Percentiles rank a stretch among this genome's conserved stretches.
phyloP scores from a whole-genome alignment of 1,140 invertebrate genomes.

The Heliconius eleuchia region DNA sequence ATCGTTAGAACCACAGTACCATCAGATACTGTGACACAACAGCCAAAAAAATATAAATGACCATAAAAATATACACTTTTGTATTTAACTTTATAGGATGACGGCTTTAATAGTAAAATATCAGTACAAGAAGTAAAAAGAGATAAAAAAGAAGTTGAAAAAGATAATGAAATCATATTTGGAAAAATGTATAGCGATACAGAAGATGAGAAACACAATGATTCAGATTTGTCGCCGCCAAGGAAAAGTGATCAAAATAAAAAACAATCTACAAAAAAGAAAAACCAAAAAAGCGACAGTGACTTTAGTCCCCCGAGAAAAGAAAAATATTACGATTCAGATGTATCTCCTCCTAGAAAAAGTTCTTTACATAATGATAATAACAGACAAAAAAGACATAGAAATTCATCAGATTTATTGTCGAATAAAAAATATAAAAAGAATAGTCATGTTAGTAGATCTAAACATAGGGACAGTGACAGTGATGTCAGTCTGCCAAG shows the following conservation, averaged over 20 bases:
- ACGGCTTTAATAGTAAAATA: constrained; percentile 75
- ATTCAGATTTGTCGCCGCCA: constrained; percentile 61
- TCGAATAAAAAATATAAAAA: constrained; percentile 30
- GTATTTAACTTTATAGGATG: constrained; percentile 63
- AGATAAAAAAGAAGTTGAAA: constrained; percentile 61
- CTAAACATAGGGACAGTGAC: constrained; percentile 40
- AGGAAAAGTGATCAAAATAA: constrained; percentile 47
- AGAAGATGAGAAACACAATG: constrained; percentile 68
- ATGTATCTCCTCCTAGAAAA: constrained; percentile 62
- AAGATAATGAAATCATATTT: constrained; percentile 72
- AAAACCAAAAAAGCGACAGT: constrained; percentile 55
- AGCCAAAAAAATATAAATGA: too few relatives aligned
- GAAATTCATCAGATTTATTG: constrained; percentile 50
- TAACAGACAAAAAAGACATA: neutral
- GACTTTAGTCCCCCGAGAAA: constrained; percentile 51
- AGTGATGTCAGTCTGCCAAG: constrained; percentile 56
- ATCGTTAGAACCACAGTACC: too few relatives aligned
- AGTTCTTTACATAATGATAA: neutral
- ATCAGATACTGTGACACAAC: too few relatives aligned
- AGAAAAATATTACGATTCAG: constrained; percentile 37
- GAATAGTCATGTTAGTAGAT: too few relatives aligned
- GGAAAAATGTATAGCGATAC: constrained; percentile 79
- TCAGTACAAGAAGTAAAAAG: constrained; percentile 69
- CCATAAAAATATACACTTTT: neutral
- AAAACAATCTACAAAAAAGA: constrained; percentile 38